Conservation (phyloP, 2,888 invertebrate species). For the Protophormia terraenovae region DNA sequence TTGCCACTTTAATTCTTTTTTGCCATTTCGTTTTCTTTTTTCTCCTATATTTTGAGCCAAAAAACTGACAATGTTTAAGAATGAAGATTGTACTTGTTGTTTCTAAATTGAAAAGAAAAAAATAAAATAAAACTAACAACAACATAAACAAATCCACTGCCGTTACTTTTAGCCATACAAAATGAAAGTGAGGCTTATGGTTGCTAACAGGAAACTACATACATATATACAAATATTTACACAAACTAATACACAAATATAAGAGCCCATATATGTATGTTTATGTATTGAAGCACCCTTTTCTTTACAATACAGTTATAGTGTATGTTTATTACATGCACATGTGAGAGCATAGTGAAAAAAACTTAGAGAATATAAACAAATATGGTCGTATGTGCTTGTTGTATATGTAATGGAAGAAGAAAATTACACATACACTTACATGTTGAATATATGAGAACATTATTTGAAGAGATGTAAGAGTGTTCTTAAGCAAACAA, state of each 20-base stretch:
- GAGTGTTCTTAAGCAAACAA: conserved; percentile 59
- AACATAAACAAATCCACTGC: conserved; percentile 23
- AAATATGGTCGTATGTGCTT: not conserved
- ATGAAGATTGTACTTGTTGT: not conserved
- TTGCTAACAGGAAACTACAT: conserved; percentile 29
- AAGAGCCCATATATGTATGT: not conserved
- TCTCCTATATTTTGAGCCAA: not conserved
- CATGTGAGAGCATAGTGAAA: not conserved
- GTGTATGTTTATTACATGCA: not conserved
- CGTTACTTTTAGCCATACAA: conserved; percentile 26
- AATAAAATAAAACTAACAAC: not conserved
- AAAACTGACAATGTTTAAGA: conserved; percentile 4
- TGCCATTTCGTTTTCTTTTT: conserved; percentile 3
- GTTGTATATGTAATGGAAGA: not conserved
- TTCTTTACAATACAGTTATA: not conserved
- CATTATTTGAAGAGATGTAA: conserved; percentile 54
- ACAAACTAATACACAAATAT: not conserved
- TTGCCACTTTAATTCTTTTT: conserved; percentile 19
- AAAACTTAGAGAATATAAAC: not conserved
- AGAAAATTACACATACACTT: conserved; percentile 12
- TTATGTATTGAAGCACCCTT: not conserved
- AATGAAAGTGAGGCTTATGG: conserved; percentile 52
- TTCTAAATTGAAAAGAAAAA: conserved; percentile 11
- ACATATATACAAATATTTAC: not conserved
- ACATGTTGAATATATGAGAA: conserved; percentile 15